Evolutionary conservation across 2,797 vertebrate genomes (phyloP).

Genomic region (Sebastes ruberrimus): DNA sequence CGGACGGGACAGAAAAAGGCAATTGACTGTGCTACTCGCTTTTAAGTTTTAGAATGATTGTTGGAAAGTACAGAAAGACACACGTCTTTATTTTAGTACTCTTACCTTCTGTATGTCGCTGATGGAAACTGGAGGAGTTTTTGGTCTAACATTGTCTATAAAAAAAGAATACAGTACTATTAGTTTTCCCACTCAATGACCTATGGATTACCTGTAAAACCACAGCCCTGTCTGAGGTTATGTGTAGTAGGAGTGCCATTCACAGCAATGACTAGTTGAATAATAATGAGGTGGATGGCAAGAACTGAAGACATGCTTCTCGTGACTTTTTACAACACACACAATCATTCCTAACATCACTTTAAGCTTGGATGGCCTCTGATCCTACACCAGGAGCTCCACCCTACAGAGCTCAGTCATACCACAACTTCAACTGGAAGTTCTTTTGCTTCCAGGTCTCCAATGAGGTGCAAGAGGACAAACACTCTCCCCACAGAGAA

Average conservation of each 20-base stretch:
- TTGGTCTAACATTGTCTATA: conserved; percentile 82
- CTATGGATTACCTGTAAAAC: background rate
- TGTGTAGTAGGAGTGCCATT: background rate
- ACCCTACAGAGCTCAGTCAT: background rate
- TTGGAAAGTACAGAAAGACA: background rate
- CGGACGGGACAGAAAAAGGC: background rate
- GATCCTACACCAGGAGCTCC: background rate
- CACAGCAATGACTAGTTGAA: background rate
- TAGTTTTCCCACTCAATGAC: background rate
- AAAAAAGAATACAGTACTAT: background rate
- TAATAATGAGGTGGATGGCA: background rate
- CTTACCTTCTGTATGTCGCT: conserved; percentile 69
- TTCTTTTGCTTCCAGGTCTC: too few species aligned
- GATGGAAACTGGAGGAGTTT: conserved; percentile 83
- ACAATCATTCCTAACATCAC: background rate
- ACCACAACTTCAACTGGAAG: background rate
- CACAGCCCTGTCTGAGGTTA: background rate
- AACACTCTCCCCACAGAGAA: background rate
- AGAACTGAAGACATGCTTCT: background rate
- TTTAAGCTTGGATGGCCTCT: background rate
- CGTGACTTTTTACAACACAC: background rate
- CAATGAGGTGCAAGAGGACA: background rate
- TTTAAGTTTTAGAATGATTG: rapidly evolving
- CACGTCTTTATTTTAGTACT: background rate
- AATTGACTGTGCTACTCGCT: background rate